phyloP scores from a whole-genome alignment of 2,113 vertebrate species.

The Pitta sordida region DNA sequence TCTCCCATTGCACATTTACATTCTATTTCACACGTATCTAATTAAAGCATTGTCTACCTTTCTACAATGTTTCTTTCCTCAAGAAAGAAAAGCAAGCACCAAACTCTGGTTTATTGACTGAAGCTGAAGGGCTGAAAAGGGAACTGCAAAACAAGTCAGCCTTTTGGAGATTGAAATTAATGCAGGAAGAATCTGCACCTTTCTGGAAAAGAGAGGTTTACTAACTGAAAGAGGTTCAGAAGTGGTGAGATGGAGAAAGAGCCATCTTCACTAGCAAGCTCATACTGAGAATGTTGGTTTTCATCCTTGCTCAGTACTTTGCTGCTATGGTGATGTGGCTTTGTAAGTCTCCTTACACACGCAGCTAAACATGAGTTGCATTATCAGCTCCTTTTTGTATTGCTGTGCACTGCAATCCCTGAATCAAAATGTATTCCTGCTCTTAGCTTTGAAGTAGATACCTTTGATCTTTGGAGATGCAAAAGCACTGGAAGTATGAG shows the following conservation, averaged over 20 bases:
- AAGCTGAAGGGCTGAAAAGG: not conserved
- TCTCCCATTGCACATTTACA: not conserved
- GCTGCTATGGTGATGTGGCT: not conserved
- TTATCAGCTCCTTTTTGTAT: not conserved
- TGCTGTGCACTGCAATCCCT: not conserved
- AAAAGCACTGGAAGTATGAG: not conserved
- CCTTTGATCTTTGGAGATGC: constrained; percentile 39
- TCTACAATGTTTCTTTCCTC: not conserved
- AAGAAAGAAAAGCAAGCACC: not conserved
- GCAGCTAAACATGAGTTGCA: not conserved
- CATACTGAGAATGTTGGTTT: not conserved
- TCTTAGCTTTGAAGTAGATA: constrained; percentile 44
- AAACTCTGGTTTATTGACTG: not conserved
- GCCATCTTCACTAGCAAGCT: not conserved
- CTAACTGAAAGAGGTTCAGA: not conserved
- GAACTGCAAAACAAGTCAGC: not conserved
- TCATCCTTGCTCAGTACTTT: not conserved
- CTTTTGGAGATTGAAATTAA: not conserved
- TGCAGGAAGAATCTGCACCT: not conserved
- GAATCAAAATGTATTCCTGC: constrained; percentile 2
- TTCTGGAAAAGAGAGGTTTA: not conserved
- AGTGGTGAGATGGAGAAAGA: not conserved
- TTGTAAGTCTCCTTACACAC: not conserved
- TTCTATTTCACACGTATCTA: not conserved
- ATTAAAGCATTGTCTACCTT: not conserved